Conservation (phyloP, 2,888 invertebrate genomes). For the Phortica magna region DNA sequence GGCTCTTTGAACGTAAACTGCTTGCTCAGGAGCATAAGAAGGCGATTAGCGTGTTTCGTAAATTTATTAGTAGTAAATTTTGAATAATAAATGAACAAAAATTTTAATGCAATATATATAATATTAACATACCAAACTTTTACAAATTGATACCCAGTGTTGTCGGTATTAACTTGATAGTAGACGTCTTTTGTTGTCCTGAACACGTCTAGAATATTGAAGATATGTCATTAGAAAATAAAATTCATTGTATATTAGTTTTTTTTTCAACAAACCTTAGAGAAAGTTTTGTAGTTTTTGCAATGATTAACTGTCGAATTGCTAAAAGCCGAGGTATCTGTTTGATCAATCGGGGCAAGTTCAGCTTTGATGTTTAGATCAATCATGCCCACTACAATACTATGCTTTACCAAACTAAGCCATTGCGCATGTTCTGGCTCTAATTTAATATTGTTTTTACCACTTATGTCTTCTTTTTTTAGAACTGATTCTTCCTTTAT, state of each 20-base stretch:
- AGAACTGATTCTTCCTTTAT: slow-evolving; percentile 48
- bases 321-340: slow-evolving; percentile 22
- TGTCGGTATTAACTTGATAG: background rate
- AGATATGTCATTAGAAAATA: background rate
- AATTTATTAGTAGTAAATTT: slow-evolving; percentile 72
- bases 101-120: background rate
- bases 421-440: slow-evolving; percentile 57
- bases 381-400: slow-evolving; percentile 65
- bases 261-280: slow-evolving; percentile 62
- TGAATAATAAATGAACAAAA: slow-evolving; percentile 45
- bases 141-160: background rate
- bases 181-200: background rate
- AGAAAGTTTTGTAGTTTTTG: slow-evolving; percentile 75
- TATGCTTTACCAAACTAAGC: slow-evolving; percentile 65
- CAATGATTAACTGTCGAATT: slow-evolving; percentile 39
- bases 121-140: background rate
- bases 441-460: slow-evolving; percentile 39
- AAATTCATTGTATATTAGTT: background rate
- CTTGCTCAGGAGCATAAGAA: slow-evolving; percentile 61
- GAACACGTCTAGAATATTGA: background rate
- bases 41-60: slow-evolving; percentile 70
- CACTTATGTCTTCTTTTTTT: background rate
- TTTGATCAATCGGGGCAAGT: slow-evolving; percentile 33
- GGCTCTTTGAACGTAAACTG: slow-evolving; percentile 67
- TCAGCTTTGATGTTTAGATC: slow-evolving; percentile 52